Base-by-base conservation (phyloP, 2,113 vertebrate species). In the Catharus bicknelli region DNA sequence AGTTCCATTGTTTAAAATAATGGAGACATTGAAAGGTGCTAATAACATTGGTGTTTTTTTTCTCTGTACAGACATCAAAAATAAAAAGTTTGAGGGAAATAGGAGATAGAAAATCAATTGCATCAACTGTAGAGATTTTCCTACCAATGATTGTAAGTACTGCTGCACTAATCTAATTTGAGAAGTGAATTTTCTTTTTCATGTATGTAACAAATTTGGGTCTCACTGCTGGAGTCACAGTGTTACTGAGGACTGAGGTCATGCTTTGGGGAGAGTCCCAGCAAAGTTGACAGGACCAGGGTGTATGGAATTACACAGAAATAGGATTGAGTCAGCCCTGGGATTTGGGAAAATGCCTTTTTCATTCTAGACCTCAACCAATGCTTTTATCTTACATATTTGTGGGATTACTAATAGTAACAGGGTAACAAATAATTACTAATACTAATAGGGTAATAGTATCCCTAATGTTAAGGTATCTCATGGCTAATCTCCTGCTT, bases 61-160 rank as follows among this genome's bases (percentile, higher is more conserved):
- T 40, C 22, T 30, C n/a, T 32, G 12, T 43, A 21, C 57, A 98
- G 97, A 17, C 8, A 26, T 7, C 86, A 16, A 34, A 27, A 36
- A 32, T 66, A 16, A 40, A 17, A 66, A 12, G 63, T 27, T 57
- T 81, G 38, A 73, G 32, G 47, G 93, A 91, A 59, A 83, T 80
- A 47, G 92, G 90, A 66, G 69, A 95, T 55, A 96, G 64, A 88
- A 77, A 95, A 55, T 87, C 78, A 21, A 86, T 96, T 11, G 13
- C 8, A 77, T 90, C 94, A 69, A 58, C 85, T 38, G 11, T 42
- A 38, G 47, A 88, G 34, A 1, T 76, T 62, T 73, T 93, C 5
- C 34, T 63, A 4, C 88, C 92, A 18, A 19, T 82, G 30, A n/a
- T 90, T 8, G 95, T 97, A 94, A 96, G 95, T 76, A 70, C 27